Evolutionary conservation across 2,113 vertebrate genomes (phyloP).

Genomic region (Falcunculus frontatus): DNA sequence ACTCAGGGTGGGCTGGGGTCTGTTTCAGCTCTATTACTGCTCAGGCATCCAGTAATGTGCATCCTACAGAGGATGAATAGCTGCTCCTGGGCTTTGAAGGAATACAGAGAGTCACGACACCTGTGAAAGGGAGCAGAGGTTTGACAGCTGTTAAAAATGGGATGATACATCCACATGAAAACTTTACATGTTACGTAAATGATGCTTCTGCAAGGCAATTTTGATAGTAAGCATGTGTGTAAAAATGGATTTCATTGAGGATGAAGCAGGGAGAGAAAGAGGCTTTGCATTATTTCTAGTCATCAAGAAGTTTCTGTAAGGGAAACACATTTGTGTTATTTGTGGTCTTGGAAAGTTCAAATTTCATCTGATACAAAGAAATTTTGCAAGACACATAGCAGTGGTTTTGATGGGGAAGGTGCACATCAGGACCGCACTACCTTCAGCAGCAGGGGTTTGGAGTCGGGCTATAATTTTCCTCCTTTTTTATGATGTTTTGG

Average conservation of each 20-base stretch:
- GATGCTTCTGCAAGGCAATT: not conserved
- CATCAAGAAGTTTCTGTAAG: not conserved
- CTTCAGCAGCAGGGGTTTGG: not conserved
- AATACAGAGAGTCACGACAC: not conserved
- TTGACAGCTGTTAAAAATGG: not conserved
- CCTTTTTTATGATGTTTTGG: not conserved
- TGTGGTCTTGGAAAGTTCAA: not conserved
- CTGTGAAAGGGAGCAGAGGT: not conserved
- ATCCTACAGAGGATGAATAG: not conserved
- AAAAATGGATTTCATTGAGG: not conserved
- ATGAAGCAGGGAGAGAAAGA: not conserved
- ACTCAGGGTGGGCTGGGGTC: not conserved
- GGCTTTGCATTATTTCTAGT: not conserved
- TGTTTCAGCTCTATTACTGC: not conserved
- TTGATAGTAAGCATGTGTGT: not conserved
- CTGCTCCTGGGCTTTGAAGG: not conserved
- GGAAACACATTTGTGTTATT: rapidly evolving
- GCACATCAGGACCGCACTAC: rapidly evolving
- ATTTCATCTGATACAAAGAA: not conserved
- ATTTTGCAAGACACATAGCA: not conserved
- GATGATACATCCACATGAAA: not conserved
- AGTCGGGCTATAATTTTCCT: rapidly evolving
- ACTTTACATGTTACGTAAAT: not conserved
- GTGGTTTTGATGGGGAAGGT: not conserved
- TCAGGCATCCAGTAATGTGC: not conserved